phyloP scores from a whole-genome alignment of 2,888 invertebrate species.

The Drosophila gaucha region DNA sequence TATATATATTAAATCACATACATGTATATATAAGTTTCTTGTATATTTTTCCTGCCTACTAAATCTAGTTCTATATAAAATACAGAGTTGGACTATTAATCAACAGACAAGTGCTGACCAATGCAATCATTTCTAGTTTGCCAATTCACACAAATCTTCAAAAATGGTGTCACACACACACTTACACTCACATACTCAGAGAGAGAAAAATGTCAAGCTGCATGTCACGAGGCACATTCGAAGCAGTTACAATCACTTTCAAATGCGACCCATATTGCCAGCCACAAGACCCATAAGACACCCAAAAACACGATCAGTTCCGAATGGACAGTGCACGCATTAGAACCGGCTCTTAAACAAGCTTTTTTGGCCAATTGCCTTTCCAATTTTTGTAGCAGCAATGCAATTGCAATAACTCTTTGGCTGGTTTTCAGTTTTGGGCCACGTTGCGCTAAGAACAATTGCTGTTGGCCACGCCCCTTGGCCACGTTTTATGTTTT shows the following conservation, averaged over 20 bases:
- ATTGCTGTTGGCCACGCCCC: conserved; percentile 54
- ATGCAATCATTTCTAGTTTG: conserved; percentile 7
- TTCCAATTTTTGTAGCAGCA: conserved; percentile 64
- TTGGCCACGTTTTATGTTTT: conserved; percentile 35
- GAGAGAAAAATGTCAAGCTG: conserved; percentile 35
- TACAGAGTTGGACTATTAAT: neutral
- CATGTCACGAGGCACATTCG: conserved; percentile 37
- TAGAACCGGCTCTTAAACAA: conserved; percentile 70
- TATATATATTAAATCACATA: too few species aligned
- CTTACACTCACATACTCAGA: neutral
- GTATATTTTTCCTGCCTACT: too few species aligned
- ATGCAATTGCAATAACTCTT: conserved; percentile 30
- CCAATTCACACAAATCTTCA: conserved; percentile 18
- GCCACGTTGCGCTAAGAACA: conserved; percentile 54
- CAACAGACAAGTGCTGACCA: conserved; percentile 1
- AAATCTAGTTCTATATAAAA: neutral
- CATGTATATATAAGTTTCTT: too few species aligned
- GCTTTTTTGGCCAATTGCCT: conserved; percentile 60
- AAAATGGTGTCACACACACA: conserved; percentile 24
- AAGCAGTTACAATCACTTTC: conserved; percentile 69
- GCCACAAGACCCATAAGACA: conserved; percentile 7
- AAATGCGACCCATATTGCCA: conserved; percentile 66
- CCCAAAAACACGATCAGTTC: conserved; percentile 25
- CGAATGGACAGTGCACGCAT: conserved; percentile 65
- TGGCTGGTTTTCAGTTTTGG: conserved; percentile 22